Conservation (phyloP, 2,888 invertebrate genomes). For the Tenthredo mesomela region DNA sequence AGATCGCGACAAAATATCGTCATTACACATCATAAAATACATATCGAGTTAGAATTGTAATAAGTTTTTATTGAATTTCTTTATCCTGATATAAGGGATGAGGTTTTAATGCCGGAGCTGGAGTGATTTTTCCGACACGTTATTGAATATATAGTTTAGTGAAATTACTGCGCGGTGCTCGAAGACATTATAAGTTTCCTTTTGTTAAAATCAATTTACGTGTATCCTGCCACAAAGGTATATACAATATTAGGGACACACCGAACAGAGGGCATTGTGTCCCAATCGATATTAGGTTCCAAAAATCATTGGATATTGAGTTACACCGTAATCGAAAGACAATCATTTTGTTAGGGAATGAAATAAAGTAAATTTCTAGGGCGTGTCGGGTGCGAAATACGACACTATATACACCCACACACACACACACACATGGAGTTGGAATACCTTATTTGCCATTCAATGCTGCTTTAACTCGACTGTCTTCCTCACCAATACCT, state of each 20-base stretch:
- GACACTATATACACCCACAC: slow-evolving; percentile 22
- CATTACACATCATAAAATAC: background rate
- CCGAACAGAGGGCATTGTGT: slow-evolving; percentile 34
- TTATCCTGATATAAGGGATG: too few species aligned
- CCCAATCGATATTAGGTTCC: slow-evolving; percentile 51
- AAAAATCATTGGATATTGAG: slow-evolving; percentile 65
- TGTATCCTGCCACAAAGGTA: slow-evolving; percentile 6
- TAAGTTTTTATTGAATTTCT: too few species aligned
- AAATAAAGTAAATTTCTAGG: slow-evolving; percentile 68
- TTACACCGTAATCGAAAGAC: slow-evolving; percentile 72
- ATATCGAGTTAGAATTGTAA: background rate
- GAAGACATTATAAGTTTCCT: slow-evolving; percentile 22
- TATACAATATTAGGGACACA: background rate
- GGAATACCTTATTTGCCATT: slow-evolving; percentile 42
- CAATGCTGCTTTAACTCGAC: slow-evolving; percentile 13
- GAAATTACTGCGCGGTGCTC: background rate
- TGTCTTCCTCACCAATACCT: background rate
- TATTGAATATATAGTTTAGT: background rate
- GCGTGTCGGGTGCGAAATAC: slow-evolving; percentile 66
- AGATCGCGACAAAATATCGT: background rate
- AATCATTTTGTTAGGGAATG: slow-evolving; percentile 63
- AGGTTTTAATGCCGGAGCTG: too few species aligned
- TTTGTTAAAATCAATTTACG: slow-evolving; percentile 19
- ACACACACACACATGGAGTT: background rate
- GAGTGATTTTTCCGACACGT: background rate